Conservation (phyloP, 2,113 vertebrate species). For the Etia nguti region DNA sequence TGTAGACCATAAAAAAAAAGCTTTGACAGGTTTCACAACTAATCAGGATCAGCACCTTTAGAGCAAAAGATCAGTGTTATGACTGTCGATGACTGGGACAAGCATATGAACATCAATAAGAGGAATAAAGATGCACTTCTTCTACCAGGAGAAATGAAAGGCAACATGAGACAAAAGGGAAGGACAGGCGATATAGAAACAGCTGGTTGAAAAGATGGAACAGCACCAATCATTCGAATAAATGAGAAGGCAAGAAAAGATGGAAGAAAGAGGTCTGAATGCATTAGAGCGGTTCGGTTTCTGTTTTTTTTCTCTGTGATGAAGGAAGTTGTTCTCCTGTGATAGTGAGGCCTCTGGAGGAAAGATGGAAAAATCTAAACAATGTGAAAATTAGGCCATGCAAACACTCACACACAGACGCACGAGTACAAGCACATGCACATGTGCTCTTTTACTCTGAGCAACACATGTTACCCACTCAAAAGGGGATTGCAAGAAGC, state of each 20-base stretch:
- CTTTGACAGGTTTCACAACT: not conserved
- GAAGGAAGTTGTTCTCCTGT: slow-evolving; percentile 57
- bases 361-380: slow-evolving; percentile 60
- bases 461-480: not conserved
- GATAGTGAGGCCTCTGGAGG: slow-evolving; percentile 64
- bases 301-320: slow-evolving; percentile 42
- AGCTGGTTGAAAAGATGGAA: slow-evolving; percentile 10
- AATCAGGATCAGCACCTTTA: not conserved
- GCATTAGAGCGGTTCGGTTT: slow-evolving; percentile 22
- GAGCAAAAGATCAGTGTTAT: not conserved
- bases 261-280: slow-evolving; percentile 23
- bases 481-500: not conserved
- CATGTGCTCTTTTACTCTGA: not conserved
- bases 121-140: not conserved
- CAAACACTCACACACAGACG: slow-evolving; percentile 17
- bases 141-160: not conserved
- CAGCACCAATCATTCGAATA: slow-evolving; percentile 20
- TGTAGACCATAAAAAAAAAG: not conserved
- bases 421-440: not conserved
- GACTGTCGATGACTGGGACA: not conserved
- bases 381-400: slow-evolving; percentile 67
- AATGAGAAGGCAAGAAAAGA: slow-evolving; percentile 18
- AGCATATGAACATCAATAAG: slow-evolving; percentile 15
- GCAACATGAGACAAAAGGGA: not conserved
- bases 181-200: not conserved